Evolutionary conservation across 2,888 invertebrate genomes (phyloP), one percentile per base, ranked within the genome.

Genomic region (Dolichomitus sp.): DNA sequence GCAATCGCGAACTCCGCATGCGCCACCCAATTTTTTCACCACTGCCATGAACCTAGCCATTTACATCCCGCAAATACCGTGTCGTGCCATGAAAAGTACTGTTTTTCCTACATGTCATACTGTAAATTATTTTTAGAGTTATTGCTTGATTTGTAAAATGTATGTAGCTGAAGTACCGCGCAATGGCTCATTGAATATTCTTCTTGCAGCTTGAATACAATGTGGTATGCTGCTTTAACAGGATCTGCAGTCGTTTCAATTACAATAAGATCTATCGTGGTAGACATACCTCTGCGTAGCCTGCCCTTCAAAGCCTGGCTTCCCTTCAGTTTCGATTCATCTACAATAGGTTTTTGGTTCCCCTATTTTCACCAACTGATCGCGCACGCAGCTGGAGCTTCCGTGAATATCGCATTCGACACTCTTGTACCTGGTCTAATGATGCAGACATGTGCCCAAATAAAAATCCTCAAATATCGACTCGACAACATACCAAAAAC

Each of bases 381-480:
- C 7, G 78, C 85, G 19, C 69, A 83, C 27, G 33, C 68, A 2
- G 70, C 82, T n/a, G 74, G 69, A 0, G 75, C 82, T 9, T 30
- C 66, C 5, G 73, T 88, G 0, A 89, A 90, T 40, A 87, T 90
- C 0, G 89, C 86, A 0, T 90, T 88, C 42, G 91, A 92, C 57
- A 90, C 90, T 0, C 72, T 92, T 9, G 87, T 91, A 4, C 84
- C 89, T 19, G 86, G 85, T 50, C 52, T 88, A 11, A 84, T 88
- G 76, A 74, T 87, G 40, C 75, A 84, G 17, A 84, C 85, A 6
- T 89, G 90, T 45, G 84, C 89, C 2, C 90, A 92, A 37, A 84
- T 92, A 19, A 89, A 91, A n/a, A 88, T 91, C 37, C 83, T 92
- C 1, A 89, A 88, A 59, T 74, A 87, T 65, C 89, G 91, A n/a